Base-by-base conservation (phyloP, 2,888 invertebrate genomes). In the Acrobasis suavella region DNA sequence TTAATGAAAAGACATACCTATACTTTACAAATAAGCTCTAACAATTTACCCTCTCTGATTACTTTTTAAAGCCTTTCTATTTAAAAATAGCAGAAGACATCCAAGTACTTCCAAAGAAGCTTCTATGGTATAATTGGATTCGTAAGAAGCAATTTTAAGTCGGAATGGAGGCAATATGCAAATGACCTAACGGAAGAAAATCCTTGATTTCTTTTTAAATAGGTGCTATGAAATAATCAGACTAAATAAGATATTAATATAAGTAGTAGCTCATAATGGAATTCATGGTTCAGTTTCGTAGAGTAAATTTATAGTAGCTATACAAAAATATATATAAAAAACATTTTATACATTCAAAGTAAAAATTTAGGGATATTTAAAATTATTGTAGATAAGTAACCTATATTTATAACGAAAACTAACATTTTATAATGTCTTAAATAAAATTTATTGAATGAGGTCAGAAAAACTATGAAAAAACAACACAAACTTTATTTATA, bases 1-100 rank as follows among this genome's bases (percentile, higher is more conserved):
- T 32, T 6, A 46, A 46, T 46, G n/a, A 14, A 46, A 46, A 46
- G 1, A 14, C 12, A 14, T n/a, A n/a, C n/a, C n/a, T n/a, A 46
- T 78, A 83, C 81, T 83, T 83, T 74, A 82, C 81, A 86, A 89
- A 85, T 72, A 74, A 71, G 75, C 69, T 85, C 84, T 81, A 88
- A 90, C 86, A 83, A 85, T 81, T 83, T 78, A 76, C 74, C 77
- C 84, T 81, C 85, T 83, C 82, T 87, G 89, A 91, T 90, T 91
- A 88, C 86, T 82, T 90, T 86, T 87, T 85, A 86, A 89, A 83
- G 81, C 82, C 80, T 87, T 83, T 70, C 70, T 74, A 77, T 77
- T 85, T 85, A 81, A 81, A 83, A 86, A 84, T 80, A 77, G 81
- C 82, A 80, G 75, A 82, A 82, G 82, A 82, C 83, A 85, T 82